phyloP scores from a whole-genome alignment of 2,113 vertebrate species.

The Callionymus lyra region DNA sequence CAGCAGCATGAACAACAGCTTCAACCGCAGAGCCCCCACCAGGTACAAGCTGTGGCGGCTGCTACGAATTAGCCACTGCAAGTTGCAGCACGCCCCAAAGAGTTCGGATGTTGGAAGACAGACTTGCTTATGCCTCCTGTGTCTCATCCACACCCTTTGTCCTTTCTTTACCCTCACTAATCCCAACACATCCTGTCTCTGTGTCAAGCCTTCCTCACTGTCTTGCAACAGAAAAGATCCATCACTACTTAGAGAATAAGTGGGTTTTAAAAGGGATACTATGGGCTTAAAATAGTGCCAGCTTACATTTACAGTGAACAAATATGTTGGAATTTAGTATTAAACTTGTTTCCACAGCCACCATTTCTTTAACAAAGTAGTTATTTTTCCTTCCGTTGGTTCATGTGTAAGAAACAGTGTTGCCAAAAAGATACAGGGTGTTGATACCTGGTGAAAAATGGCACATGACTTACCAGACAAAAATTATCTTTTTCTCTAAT shows the following conservation, averaged over 20 bases:
- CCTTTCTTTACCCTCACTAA: slow-evolving; percentile 30
- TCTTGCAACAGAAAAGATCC: slow-evolving; percentile 45
- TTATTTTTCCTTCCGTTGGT: too few species aligned
- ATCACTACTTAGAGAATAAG: slow-evolving; percentile 51
- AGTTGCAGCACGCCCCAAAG: slow-evolving; percentile 64
- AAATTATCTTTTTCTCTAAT: too few species aligned
- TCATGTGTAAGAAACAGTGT: too few species aligned
- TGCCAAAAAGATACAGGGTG: too few species aligned
- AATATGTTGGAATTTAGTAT: too few species aligned
- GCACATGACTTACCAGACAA: too few species aligned
- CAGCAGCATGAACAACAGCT: slow-evolving; percentile 55
- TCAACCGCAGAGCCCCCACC: slow-evolving; percentile 57
- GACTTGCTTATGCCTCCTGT: slow-evolving; percentile 53
- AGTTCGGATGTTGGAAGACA: slow-evolving; percentile 48
- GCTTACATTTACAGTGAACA: too few species aligned
- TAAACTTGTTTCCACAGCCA: too few species aligned
- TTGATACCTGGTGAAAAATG: too few species aligned
- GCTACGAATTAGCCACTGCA: slow-evolving; percentile 68
- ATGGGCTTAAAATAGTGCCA: too few species aligned
- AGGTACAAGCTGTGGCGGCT: slow-evolving; percentile 62
- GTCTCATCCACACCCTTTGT: slow-evolving; percentile 27
- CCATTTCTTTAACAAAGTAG: too few species aligned
- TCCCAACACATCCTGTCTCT: slow-evolving; percentile 28
- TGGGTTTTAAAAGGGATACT: slow-evolving; percentile 31
- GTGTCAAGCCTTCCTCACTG: slow-evolving; percentile 36